These are phyloP conservation scores for Cistogaster globosa DNA, from an alignment of 2,888 invertebrate genomes.

Conservation along the genomic window DNA sequence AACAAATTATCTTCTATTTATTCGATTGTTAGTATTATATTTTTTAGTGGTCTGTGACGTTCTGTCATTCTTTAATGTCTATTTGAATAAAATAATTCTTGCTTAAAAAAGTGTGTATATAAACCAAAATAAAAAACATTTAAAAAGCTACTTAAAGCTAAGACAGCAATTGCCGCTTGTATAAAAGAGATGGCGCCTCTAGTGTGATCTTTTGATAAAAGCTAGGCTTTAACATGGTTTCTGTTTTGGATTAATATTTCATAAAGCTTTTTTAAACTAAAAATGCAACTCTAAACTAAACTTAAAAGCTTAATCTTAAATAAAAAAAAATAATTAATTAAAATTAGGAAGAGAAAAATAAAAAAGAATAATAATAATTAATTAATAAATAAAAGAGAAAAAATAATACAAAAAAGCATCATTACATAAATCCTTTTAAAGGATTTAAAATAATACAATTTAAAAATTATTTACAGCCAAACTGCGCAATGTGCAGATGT, in stretches of 20 bases:
- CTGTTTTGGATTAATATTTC: neutral
- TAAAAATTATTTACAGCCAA: too few relatives aligned
- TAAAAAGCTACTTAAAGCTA: neutral
- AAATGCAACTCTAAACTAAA: neutral
- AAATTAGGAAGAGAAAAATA: too few relatives aligned
- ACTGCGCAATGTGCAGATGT: too few relatives aligned
- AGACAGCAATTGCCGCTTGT: neutral
- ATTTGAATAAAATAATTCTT: neutral
- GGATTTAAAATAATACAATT: too few relatives aligned
- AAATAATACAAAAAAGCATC: too few relatives aligned
- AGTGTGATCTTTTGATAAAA: neutral
- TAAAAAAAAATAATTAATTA: too few relatives aligned
- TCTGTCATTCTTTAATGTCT: neutral
- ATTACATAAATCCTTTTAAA: too few relatives aligned
- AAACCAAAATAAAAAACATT: neutral
- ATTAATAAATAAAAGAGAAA: too few relatives aligned
- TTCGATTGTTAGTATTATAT: slow-evolving; percentile 6
- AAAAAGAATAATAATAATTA: too few relatives aligned
- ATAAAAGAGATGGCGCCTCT: slow-evolving; percentile 16
- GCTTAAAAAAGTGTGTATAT: neutral
- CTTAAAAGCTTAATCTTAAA: neutral
- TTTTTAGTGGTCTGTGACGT: neutral
- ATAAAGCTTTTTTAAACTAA: neutral
- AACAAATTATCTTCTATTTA: slow-evolving; percentile 35
- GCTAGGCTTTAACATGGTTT: neutral